phyloP scores from a whole-genome alignment of 2,888 invertebrate species.

The Hyalella azteca region DNA sequence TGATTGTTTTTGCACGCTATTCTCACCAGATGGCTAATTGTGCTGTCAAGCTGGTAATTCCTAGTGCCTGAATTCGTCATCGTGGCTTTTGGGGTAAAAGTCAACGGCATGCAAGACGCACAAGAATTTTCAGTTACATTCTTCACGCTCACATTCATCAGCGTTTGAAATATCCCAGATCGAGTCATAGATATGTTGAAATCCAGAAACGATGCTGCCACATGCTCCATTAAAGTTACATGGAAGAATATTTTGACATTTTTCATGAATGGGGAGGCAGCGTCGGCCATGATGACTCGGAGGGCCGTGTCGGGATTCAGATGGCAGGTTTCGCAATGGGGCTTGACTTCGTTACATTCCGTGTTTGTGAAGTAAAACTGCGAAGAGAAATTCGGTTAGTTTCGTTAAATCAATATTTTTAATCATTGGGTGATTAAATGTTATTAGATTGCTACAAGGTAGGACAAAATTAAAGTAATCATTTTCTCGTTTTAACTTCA shows the following conservation, averaged over 20 bases:
- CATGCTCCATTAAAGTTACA: background rate
- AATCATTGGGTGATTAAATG: too few relatives aligned
- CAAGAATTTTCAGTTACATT: background rate
- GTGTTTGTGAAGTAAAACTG: background rate
- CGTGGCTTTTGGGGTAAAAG: background rate
- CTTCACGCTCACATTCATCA: background rate
- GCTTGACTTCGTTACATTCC: background rate
- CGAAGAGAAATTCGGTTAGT: too few relatives aligned
- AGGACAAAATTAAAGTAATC: too few relatives aligned
- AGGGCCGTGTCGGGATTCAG: background rate
- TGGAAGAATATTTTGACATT: background rate
- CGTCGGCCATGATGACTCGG: background rate
- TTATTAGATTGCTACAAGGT: too few relatives aligned
- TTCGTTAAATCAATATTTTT: too few relatives aligned
- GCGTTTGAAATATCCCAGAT: background rate
- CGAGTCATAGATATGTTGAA: background rate
- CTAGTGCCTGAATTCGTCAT: background rate
- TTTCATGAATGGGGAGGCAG: background rate
- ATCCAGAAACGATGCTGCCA: background rate
- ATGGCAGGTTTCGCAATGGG: background rate
- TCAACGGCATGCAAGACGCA: background rate
- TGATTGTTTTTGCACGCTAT: background rate
- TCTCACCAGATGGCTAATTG: background rate
- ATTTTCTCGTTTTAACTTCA: too few relatives aligned
- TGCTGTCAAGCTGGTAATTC: constrained; percentile 19